Evolutionary conservation across 2,797 vertebrate genomes (phyloP).

Genomic region (Monodelphis domestica): DNA sequence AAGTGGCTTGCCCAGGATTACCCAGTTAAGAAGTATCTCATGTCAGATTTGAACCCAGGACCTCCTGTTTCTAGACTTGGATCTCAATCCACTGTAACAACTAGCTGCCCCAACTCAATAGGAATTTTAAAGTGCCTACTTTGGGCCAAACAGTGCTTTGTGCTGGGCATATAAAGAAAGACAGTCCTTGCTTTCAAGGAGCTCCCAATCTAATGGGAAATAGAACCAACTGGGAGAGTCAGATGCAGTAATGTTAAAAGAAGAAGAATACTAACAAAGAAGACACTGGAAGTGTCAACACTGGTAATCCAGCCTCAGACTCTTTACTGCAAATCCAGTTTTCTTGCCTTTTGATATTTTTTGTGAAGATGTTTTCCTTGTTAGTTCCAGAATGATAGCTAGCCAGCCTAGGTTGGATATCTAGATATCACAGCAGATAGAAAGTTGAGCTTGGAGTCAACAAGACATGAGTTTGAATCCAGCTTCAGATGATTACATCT

Average conservation of each 20-base stretch:
- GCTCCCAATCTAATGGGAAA: background rate
- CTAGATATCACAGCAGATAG: no score
- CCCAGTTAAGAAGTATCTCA: no score
- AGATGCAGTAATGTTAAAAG: slow-evolving; percentile 4
- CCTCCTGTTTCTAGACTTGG: no score
- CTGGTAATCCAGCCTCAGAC: background rate
- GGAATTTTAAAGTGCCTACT: no score
- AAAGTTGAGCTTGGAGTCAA: background rate
- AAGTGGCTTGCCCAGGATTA: no score
- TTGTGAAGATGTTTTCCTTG: background rate
- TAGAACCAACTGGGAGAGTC: background rate
- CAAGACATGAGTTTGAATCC: background rate
- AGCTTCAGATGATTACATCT: background rate
- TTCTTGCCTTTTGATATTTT: background rate
- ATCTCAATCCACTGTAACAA: no score
- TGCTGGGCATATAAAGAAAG: background rate
- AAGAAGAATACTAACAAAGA: slow-evolving; percentile 7
- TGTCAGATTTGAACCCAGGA: no score
- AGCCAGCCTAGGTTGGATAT: background rate
- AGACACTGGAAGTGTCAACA: background rate
- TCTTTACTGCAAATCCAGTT: background rate
- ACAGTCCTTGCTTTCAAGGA: background rate
- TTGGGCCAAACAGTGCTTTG: no score
- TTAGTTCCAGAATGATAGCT: background rate
- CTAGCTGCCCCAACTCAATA: no score